phyloP scores from a whole-genome alignment of 64 coral and sea anemone species.

The Dendronephthya gigantea region DNA sequence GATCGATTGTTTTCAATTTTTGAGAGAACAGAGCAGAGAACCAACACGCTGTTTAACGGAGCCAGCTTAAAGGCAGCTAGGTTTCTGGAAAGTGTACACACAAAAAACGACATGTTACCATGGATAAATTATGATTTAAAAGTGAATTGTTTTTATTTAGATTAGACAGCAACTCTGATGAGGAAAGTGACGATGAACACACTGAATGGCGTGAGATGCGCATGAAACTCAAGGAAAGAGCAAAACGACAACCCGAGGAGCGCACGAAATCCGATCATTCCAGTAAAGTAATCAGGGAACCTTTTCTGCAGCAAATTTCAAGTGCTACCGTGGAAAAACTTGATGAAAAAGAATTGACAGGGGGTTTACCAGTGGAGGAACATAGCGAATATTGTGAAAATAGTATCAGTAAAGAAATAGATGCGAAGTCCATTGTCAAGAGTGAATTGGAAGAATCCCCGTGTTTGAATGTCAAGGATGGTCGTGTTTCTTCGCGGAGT shows the following conservation, averaged over 20 bases:
- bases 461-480: background rate
- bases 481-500: background rate
- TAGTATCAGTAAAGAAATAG: background rate
- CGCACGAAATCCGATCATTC: background rate
- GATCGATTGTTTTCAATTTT: background rate
- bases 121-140: too few relatives aligned
- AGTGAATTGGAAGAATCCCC: background rate
- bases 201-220: background rate
- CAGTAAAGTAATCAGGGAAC: background rate
- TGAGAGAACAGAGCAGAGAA: too few relatives aligned
- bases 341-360: background rate
- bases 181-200: background rate
- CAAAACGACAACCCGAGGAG: background rate
- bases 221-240: background rate
- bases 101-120: too few relatives aligned
- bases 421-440: too few relatives aligned
- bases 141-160: background rate
- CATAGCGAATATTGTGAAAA: background rate
- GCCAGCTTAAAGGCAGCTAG: too few relatives aligned
- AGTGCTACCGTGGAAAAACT: background rate
- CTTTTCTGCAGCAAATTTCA: background rate
- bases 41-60: too few relatives aligned
- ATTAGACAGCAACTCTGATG: background rate
- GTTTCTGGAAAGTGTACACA: too few relatives aligned
- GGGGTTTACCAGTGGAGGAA: background rate